Evolutionary conservation across 2,888 invertebrate genomes (phyloP).

Genomic region (Drosophila peninsularis): DNA sequence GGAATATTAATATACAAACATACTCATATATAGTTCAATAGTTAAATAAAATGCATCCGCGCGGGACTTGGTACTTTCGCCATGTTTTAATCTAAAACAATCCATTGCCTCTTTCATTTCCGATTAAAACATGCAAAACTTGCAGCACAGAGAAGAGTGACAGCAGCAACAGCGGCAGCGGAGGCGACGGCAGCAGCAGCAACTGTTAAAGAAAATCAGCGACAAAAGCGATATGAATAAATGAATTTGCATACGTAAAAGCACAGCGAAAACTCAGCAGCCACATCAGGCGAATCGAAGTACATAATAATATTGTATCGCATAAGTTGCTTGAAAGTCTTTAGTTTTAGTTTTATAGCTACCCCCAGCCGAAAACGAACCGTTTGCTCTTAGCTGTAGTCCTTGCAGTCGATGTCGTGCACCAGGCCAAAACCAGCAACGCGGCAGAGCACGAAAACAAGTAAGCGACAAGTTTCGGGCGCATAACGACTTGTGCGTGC

Average conservation of each 20-base stretch:
- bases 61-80: constrained; percentile 34
- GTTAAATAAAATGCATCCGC: constrained; percentile 2
- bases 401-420: constrained; percentile 42
- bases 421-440: constrained; percentile 38
- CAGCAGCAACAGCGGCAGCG: constrained; percentile 15
- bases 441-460: constrained; percentile 30
- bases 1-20: neutral
- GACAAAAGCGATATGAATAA: constrained; percentile 56
- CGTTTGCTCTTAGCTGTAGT: constrained; percentile 45
- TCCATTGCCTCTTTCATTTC: constrained; percentile 38
- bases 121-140: constrained; percentile 27
- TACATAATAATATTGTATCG: constrained; percentile 27
- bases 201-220: constrained; percentile 51
- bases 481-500: constrained; percentile 36
- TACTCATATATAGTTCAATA: neutral
- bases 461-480: constrained; percentile 21
- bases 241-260: constrained; percentile 63
- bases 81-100: constrained; percentile 44
- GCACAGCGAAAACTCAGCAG: constrained; percentile 56
- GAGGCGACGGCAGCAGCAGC: constrained; percentile 16
- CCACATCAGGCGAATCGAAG: constrained; percentile 49
- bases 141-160: constrained; percentile 23
- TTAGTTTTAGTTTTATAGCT: constrained; percentile 57
- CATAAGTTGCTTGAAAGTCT: constrained; percentile 40
- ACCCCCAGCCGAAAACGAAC: constrained; percentile 54